phyloP scores from a whole-genome alignment of 2,113 vertebrate genomes.

The Corythornis madagascariensis region DNA sequence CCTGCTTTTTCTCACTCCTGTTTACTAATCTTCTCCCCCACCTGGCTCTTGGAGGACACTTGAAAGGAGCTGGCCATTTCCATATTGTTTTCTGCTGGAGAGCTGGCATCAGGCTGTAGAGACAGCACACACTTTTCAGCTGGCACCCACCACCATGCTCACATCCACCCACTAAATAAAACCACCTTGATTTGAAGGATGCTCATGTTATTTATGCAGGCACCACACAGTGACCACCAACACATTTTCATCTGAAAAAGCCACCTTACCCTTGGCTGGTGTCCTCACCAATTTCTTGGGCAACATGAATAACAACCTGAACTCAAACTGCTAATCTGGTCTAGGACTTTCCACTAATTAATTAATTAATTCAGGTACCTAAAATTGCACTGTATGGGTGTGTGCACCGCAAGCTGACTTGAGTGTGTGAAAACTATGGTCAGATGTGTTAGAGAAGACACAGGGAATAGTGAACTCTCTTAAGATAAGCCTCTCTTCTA shows the following conservation, averaged over 20 bases:
- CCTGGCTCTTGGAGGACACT: background rate
- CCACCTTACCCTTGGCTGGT: background rate
- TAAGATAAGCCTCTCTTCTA: background rate
- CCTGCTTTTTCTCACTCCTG: background rate
- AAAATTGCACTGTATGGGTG: background rate
- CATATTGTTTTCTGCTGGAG: background rate
- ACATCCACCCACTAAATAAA: background rate
- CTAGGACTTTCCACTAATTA: background rate
- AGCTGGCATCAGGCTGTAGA: background rate
- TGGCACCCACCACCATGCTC: background rate
- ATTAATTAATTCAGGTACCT: background rate
- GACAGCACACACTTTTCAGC: background rate
- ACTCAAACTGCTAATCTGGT: background rate
- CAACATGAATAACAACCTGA: background rate
- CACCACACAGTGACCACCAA: background rate
- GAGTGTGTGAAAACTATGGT: fast-evolving
- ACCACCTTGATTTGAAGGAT: background rate
- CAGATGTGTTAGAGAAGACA: background rate
- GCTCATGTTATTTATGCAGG: background rate
- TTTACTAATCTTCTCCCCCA: background rate
- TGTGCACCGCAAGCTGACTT: background rate
- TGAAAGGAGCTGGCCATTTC: background rate
- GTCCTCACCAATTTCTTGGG: background rate
- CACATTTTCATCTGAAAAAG: background rate
- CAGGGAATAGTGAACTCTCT: fast-evolving